Base-by-base conservation (phyloP, 2,797 vertebrate species). In the Myripristis murdjan region DNA sequence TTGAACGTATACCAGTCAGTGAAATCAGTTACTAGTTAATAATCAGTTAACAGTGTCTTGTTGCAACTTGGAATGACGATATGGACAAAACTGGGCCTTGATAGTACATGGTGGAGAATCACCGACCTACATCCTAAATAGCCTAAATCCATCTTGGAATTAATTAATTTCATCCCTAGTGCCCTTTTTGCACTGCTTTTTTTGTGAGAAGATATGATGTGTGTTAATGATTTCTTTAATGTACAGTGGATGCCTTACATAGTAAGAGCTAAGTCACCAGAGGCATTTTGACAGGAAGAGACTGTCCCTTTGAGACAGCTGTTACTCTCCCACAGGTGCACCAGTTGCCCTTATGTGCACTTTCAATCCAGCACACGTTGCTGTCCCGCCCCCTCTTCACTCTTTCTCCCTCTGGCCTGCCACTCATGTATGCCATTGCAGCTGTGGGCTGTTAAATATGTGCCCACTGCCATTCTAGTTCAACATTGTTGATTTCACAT, bases 281-380 rank as follows among this genome's bases (percentile, higher is more conserved):
- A 44, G 12, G 6, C 9, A 9, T 43, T 9, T 33, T 64, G n/a
- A 53, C 46, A 5, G 26, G 53, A 60, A 49, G 20, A 57, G 52
- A 37, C 20, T 35, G 60, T 35, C 16, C 14, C 33, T 60, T 55
- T 10, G 44, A 23, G 67, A 26, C 65, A 75, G 43, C 54, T 85
- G 76, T 66, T 72, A 43, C 55, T 56, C 4, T 37, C 22, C 18
- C 24, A 44, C 55, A 66, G 26, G 23, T 70, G 48, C n/a, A 23
- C 4, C 11, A 41, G 28, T 28, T 4, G 28, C 28, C 28, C 28
- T 4, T 28, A 28, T 39, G 51, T 58, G 8, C 11, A 2, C 1
- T 63, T 15, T 51, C 44, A 58, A 23, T 55, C 66, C 57, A 9
- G 46, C 39, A 41, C 53, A 14, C 46, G 48, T 6, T n/a, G 23